Evolutionary conservation across 2,888 invertebrate species (phyloP).

Genomic region (Encarsia formosa): DNA sequence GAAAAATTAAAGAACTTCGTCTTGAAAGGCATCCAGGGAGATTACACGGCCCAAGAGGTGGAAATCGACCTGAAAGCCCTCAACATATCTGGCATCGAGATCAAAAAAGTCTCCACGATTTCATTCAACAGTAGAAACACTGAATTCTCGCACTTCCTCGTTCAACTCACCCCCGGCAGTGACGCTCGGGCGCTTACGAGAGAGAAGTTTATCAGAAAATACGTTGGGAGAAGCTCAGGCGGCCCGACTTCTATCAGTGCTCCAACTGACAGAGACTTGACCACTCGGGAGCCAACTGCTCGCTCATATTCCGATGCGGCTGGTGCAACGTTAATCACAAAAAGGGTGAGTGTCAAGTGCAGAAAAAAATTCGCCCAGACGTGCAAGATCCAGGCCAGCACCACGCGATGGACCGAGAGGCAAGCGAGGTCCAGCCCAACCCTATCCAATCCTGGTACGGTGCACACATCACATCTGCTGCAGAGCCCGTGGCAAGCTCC

Average conservation of each 20-base stretch:
- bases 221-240: neutral
- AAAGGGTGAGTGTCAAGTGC: neutral
- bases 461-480: neutral
- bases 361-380: too few relatives aligned
- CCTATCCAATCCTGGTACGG: neutral
- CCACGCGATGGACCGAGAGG: too few relatives aligned
- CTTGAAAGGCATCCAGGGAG: too few relatives aligned
- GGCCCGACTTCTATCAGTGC: neutral
- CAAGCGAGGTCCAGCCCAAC: too few relatives aligned
- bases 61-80: too few relatives aligned
- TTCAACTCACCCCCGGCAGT: neutral
- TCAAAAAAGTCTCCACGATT: too few relatives aligned
- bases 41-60: too few relatives aligned
- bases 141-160: neutral
- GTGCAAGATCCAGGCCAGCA: too few relatives aligned
- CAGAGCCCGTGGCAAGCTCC: neutral
- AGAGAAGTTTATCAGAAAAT: neutral
- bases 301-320: neutral
- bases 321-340: constrained; percentile 3
- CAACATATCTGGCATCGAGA: too few relatives aligned
- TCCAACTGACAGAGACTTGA: constrained; percentile 10
- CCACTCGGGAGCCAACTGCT: constrained; percentile 1
- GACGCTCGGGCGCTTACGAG: neutral
- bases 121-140: too few relatives aligned
- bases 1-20: too few relatives aligned